Evolutionary conservation across 30 jellyfish, hydroid and myxozoan genomes (phyloP).

Genomic region (Clytia hemisphaerica): DNA sequence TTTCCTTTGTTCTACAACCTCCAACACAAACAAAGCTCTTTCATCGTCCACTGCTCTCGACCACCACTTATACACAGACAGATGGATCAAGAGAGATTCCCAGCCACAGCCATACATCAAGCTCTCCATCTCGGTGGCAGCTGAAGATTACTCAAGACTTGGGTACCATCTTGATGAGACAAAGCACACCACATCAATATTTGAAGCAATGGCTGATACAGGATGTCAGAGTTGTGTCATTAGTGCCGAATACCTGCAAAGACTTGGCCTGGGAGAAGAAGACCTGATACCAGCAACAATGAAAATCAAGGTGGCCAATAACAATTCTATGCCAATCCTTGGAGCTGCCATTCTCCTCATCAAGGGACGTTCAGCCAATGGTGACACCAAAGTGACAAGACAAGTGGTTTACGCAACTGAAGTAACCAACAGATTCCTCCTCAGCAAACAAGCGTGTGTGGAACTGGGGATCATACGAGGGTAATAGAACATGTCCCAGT

Average conservation of each 20-base stretch:
- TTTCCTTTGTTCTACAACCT: too few relatives aligned
- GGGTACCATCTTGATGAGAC: too few relatives aligned
- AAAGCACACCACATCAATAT: too few relatives aligned
- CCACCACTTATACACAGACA: background rate
- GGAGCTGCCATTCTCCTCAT: background rate
- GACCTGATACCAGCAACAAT: slow-evolving; percentile 12
- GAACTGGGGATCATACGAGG: slow-evolving; percentile 16
- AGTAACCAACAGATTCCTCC: background rate
- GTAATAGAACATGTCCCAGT: slow-evolving; percentile 34
- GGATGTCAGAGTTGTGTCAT: slow-evolving; percentile 12
- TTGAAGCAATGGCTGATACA: background rate
- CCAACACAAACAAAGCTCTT: too few relatives aligned
- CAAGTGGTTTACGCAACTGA: background rate
- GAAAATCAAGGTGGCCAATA: slow-evolving; percentile 8
- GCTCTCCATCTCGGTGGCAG: background rate
- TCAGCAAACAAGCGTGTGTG: background rate
- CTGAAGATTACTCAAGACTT: background rate
- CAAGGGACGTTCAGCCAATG: background rate
- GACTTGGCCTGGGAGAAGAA: background rate
- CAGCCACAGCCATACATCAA: slow-evolving; percentile 13
- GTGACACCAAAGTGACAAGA: background rate
- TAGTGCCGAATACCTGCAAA: background rate
- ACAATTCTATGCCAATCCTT: background rate
- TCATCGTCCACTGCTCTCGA: too few relatives aligned
- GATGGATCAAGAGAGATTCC: background rate